These are phyloP conservation scores for Odocoileus virginianus DNA, from an alignment of 2,113 vertebrate genomes.

Conservation along the genomic window DNA sequence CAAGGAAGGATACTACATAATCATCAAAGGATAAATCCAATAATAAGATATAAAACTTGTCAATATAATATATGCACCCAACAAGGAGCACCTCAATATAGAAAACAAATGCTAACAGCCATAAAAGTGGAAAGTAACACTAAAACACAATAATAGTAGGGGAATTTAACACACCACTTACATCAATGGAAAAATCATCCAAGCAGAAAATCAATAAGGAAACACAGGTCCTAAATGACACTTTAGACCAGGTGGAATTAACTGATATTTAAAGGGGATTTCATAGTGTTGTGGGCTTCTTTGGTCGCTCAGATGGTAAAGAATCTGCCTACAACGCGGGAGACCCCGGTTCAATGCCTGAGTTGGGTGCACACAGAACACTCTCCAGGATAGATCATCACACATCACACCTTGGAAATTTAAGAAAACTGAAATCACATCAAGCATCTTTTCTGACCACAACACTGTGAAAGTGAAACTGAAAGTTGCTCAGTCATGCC, in stretches of 20 bases:
- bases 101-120: not conserved
- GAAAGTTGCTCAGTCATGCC: not conserved
- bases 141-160: not conserved
- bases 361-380: not conserved
- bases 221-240: not conserved
- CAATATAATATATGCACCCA: not conserved
- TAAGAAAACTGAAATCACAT: not conserved
- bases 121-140: not conserved
- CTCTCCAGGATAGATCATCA: not conserved
- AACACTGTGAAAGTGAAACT: not conserved
- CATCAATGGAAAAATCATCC: not conserved
- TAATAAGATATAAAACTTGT: not conserved
- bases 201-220: not conserved
- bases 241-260: not conserved
- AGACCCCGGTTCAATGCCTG: not conserved
- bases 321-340: rapidly evolving
- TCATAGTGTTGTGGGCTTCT: not conserved
- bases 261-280: not conserved
- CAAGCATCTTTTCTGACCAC: not conserved
- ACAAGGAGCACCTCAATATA: not conserved
- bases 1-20: not conserved
- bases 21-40: not conserved
- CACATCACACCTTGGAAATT: too few species aligned
- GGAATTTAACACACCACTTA: not conserved
- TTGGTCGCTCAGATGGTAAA: not conserved